Percentiles rank a stretch among this genome's conserved stretches.
phyloP scores from a whole-genome alignment of 1,140 invertebrate species.

The Coptotermes formosanus region DNA sequence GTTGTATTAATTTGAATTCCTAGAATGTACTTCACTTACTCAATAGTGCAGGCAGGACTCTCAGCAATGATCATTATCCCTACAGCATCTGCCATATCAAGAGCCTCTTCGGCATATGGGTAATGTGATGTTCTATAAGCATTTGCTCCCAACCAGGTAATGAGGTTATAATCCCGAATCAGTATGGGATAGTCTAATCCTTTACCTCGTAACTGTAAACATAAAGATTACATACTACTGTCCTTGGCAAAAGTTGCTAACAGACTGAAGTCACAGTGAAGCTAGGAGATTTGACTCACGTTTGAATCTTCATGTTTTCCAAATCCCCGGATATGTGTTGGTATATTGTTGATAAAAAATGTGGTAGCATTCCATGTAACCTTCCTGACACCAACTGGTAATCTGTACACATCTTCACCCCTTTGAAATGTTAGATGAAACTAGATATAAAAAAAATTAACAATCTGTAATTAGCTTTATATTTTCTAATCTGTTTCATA shows the following conservation, averaged over 20 bases:
- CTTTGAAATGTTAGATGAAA: background rate
- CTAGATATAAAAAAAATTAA: background rate
- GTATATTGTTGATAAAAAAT: constrained; percentile 56
- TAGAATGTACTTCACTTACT: constrained; percentile 29
- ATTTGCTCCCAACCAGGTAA: constrained; percentile 66
- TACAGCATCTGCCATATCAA: constrained; percentile 61
- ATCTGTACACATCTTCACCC: constrained; percentile 49
- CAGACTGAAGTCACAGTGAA: background rate
- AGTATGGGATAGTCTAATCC: constrained; percentile 59
- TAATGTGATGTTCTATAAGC: constrained; percentile 71
- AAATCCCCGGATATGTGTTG: constrained; percentile 63
- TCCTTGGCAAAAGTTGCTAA: background rate
- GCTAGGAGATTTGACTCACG: constrained; percentile 46
- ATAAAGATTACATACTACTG: background rate
- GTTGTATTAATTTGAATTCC: background rate
- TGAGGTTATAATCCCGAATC: constrained; percentile 62
- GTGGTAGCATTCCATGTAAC: constrained; percentile 48
- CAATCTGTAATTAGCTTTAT: too few relatives aligned
- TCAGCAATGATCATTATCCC: constrained; percentile 68
- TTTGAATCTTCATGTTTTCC: constrained; percentile 66
- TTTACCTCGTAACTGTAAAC: constrained; percentile 55
- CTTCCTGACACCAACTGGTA: constrained; percentile 59
- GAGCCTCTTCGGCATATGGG: constrained; percentile 68
- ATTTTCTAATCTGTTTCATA: too few relatives aligned
- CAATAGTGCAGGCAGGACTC: constrained; percentile 53